These are phyloP conservation scores for Panopea generosa DNA, from an alignment of 2,888 invertebrate genomes.

Conservation along the genomic window DNA sequence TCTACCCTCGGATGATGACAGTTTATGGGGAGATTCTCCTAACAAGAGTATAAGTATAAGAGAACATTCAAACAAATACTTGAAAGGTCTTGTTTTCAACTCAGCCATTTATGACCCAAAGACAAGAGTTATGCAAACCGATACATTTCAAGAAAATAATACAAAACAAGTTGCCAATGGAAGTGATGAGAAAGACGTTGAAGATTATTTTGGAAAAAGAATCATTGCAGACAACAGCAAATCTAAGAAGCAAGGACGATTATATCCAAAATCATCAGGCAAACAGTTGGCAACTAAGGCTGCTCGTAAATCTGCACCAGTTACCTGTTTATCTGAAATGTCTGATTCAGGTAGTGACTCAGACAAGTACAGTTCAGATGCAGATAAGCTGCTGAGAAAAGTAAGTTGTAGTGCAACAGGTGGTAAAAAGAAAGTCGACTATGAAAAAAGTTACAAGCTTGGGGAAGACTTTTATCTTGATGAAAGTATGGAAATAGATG, in stretches of 20 bases:
- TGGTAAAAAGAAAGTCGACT: too few relatives aligned
- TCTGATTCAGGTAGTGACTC: too few relatives aligned
- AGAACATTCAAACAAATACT: not conserved
- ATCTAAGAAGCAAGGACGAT: not conserved
- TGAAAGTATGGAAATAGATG: not conserved
- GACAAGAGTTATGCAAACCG: not conserved
- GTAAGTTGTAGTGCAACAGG: too few relatives aligned
- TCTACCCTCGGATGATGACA: slow-evolving; percentile 12
- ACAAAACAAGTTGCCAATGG: not conserved
- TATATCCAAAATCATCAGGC: not conserved
- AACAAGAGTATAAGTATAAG: not conserved
- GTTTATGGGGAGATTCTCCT: not conserved
- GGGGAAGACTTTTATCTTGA: not conserved
- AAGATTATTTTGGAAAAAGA: not conserved
- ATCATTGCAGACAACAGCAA: not conserved
- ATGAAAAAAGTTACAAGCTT: too few relatives aligned
- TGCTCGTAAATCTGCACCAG: slow-evolving; percentile 28
- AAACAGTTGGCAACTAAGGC: slow-evolving; percentile 28
- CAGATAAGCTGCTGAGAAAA: too few relatives aligned
- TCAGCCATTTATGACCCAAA: slow-evolving; percentile 15
- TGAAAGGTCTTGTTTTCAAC: not conserved
- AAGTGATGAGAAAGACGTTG: not conserved
- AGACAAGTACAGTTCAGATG: too few relatives aligned
- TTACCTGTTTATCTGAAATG: too few relatives aligned
- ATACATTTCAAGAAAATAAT: not conserved